Conservation (phyloP, 2,888 invertebrate species). For the Tiliacea citrago region DNA sequence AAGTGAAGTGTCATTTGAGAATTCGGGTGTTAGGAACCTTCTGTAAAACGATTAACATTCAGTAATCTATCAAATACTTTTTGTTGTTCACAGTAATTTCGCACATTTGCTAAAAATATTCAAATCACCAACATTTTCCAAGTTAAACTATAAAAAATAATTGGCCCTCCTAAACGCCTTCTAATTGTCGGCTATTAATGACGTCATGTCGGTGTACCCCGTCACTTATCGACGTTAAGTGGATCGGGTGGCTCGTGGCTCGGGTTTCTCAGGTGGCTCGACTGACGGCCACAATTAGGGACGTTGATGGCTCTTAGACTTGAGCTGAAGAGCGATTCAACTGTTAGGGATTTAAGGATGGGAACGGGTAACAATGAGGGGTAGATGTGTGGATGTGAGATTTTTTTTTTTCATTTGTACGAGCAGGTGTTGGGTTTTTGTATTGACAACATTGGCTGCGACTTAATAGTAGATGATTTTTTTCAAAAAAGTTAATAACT, state of each 20-base stretch:
- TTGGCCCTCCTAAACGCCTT: conserved; percentile 31
- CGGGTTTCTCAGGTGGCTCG: conserved; percentile 47
- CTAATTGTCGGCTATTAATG: conserved; percentile 50
- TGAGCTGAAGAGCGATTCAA: conserved; percentile 56
- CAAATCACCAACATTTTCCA: background rate
- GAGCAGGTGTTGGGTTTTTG: background rate
- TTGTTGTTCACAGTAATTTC: background rate
- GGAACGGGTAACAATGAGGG: conserved; percentile 33
- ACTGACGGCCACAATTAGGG: conserved; percentile 61
- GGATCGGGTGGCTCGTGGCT: conserved; percentile 42
- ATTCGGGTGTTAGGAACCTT: background rate
- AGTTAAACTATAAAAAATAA: conserved; percentile 36
- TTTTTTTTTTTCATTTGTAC: background rate
- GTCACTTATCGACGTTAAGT: conserved; percentile 64
- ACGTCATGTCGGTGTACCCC: conserved; percentile 41
- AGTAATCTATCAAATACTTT: background rate
- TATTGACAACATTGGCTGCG: background rate
- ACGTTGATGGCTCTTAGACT: conserved; percentile 57
- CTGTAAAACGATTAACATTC: background rate
- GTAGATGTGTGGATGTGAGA: conserved; percentile 13
- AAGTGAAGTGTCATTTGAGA: background rate
- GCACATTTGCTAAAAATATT: background rate
- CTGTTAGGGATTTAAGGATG: conserved; percentile 46
- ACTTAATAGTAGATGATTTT: background rate
- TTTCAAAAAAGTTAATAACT: too few species aligned